Conservation (phyloP, 2,797 vertebrate species). For the Eupleurogrammus muticus region DNA sequence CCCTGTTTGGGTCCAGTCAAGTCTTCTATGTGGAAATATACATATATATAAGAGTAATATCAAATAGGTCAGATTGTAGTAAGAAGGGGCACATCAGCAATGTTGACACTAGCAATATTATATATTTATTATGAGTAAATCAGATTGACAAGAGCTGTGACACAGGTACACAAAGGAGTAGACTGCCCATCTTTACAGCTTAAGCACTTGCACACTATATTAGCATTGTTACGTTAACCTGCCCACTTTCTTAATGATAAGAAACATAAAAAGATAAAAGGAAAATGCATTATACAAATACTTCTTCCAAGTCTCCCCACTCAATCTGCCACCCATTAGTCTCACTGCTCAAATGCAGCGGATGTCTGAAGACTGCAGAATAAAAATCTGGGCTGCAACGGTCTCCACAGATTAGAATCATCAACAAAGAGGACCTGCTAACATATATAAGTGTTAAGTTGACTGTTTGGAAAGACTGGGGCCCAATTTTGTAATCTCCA, state of each 20-base stretch:
- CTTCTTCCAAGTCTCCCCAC: not conserved
- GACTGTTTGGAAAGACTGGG: constrained; percentile 42
- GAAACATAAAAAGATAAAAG: too few species aligned
- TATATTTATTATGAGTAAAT: too few species aligned
- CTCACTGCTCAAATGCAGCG: not conserved
- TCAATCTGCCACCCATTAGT: constrained; percentile 7
- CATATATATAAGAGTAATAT: not conserved
- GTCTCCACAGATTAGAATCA: not conserved
- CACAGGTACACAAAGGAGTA: too few species aligned
- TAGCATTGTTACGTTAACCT: too few species aligned
- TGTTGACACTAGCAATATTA: not conserved
- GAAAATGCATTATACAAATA: too few species aligned
- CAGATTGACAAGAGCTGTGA: too few species aligned
- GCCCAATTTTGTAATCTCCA: constrained; percentile 16
- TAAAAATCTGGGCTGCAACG: not conserved
- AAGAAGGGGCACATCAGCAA: not conserved
- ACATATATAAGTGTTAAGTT: not conserved
- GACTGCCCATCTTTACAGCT: too few species aligned
- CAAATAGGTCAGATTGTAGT: too few species aligned
- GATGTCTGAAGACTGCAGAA: constrained; percentile 3
- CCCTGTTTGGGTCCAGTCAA: not conserved
- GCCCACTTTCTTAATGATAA: too few species aligned
- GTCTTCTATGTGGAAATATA: not conserved
- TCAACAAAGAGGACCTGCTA: not conserved
- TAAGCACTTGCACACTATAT: too few species aligned